Evolutionary conservation across 2,113 vertebrate genomes (phyloP), one percentile per base, ranked within the genome.

Genomic region (Phrynosoma platyrhinos): DNA sequence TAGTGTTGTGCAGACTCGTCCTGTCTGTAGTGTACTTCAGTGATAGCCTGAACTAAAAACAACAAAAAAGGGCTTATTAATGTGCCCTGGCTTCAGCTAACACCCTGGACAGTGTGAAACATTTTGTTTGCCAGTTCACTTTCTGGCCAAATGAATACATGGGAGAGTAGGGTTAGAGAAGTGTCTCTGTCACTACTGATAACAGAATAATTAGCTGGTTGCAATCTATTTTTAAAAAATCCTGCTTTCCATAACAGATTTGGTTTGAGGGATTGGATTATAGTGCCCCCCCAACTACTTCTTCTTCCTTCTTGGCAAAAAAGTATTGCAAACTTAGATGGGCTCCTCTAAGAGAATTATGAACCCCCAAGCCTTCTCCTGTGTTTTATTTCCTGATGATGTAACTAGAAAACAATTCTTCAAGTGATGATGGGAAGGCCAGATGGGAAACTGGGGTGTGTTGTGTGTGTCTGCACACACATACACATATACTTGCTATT

Each of bases 341-440:
- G 90, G 77, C 79, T 88, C 90, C 87, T 95, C 85, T 40, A 55
- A 88, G 85, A 69, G 80, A 85, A 82, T 92, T 91, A 89, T 53
- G 92, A 93, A 95, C 95, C 93, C 95, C 55, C 47, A 47, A 95
- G 87, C 82, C 47, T 91, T 81, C 47, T 75, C 85, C 42, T 82
- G 89, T 93, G 92, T 97, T 97, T 97, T 97, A 96, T 96, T 97
- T 97, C 96, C 95, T 96, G 96, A 95, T 98, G 97, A 97, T 97
- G 96, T 97, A 97, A 97, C 96, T 97, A 96, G 96, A 93, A 97
- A 97, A 97, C 96, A 97, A 97, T 97, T 96, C 94, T 96, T 94
- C 87, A 95, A 96, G 95, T 97, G 96, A 96, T 97, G 96, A 97
- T 97, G 97, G 96, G 94, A 97, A 97, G 96, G 96, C 96, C 97